Conservation (phyloP, 2,113 vertebrate species). For the Petaurus breviceps region DNA sequence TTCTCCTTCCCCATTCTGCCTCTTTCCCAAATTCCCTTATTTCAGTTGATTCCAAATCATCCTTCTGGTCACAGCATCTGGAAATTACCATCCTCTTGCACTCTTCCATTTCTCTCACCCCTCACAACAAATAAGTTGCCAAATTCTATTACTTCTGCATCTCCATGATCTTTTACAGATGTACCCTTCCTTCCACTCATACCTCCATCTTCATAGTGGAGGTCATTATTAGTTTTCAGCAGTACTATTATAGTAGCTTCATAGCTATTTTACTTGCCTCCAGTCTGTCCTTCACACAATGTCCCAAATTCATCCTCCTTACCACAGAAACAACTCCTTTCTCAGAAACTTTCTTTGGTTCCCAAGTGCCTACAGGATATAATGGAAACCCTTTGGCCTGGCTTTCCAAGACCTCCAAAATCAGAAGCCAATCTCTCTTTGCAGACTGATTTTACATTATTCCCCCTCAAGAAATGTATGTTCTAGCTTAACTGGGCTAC, state of each 20-base stretch:
- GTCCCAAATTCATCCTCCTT: neutral
- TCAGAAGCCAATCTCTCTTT: neutral
- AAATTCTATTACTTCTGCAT: neutral
- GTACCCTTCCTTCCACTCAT: neutral
- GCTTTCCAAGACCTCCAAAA: neutral
- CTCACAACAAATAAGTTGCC: neutral
- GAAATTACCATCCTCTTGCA: neutral
- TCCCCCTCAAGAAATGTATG: neutral
- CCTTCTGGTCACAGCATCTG: neutral
- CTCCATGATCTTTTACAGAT: neutral
- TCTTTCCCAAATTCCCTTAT: neutral
- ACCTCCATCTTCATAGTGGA: neutral
- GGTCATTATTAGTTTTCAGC: neutral
- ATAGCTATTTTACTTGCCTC: neutral
- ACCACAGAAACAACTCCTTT: neutral
- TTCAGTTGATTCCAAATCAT: neutral
- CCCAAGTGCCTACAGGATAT: neutral
- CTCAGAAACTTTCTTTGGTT: neutral
- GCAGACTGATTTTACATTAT: neutral
- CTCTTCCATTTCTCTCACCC: neutral
- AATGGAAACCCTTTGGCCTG: neutral
- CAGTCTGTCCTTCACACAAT: neutral
- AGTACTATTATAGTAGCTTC: neutral
- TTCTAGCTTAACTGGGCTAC: neutral
- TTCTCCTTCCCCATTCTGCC: neutral